Evolutionary conservation across 2,888 invertebrate species (phyloP).

Genomic region (Hirtodrosophila cameraria): DNA sequence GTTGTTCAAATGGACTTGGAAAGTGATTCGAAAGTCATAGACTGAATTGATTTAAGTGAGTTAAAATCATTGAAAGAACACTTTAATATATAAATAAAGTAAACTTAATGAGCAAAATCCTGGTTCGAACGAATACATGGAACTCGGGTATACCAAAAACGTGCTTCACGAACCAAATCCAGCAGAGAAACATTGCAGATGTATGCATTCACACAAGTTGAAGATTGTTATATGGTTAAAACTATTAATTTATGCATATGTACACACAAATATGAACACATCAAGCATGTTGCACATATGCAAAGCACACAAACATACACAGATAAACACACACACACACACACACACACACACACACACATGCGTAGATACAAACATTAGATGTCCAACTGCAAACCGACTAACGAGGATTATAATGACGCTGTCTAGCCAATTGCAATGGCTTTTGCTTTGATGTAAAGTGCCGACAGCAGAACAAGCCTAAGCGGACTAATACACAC

Average conservation of each 20-base stretch:
- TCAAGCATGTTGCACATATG: conserved; percentile 9
- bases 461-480: conserved; percentile 77
- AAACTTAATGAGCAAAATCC: too few relatives aligned
- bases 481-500: conserved; percentile 78
- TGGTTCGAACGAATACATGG: too few relatives aligned
- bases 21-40: too few relatives aligned
- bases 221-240: conserved; percentile 30
- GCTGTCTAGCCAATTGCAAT: conserved; percentile 79
- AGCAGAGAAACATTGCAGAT: conserved; percentile 4
- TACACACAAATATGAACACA: conserved; percentile 19
- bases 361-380: not conserved
- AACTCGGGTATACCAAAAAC: too few relatives aligned
- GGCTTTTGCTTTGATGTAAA: conserved; percentile 76
- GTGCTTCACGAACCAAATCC: too few relatives aligned
- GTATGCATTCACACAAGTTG: conserved; percentile 6
- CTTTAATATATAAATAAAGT: too few relatives aligned
- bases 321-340: conserved; percentile 9
- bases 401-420: conserved; percentile 75
- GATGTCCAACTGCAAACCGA: conserved; percentile 58
- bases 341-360: conserved; percentile 5
- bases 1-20: too few relatives aligned
- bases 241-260: conserved; percentile 52
- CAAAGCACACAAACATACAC: conserved; percentile 11
- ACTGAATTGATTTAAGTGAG: too few relatives aligned
- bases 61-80: too few relatives aligned